Conservation (phyloP, 2,888 invertebrate genomes). For the Synergus itoensis region DNA sequence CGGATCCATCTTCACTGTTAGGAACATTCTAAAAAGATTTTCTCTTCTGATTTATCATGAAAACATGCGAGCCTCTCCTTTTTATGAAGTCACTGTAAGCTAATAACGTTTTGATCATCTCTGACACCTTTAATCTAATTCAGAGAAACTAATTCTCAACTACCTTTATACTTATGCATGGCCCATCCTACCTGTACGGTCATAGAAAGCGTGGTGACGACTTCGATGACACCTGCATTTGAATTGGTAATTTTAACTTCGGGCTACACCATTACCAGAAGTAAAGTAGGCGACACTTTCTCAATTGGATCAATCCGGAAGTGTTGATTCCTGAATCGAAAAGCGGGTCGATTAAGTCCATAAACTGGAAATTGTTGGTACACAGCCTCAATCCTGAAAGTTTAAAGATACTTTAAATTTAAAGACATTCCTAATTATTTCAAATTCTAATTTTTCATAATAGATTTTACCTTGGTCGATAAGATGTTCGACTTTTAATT, state of each 20-base stretch:
- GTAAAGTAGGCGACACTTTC: slow-evolving; percentile 62
- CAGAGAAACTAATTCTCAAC: slow-evolving; percentile 34
- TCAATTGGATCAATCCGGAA: slow-evolving; percentile 55
- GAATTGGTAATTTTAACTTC: slow-evolving; percentile 54
- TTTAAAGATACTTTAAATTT: not conserved
- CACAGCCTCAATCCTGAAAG: slow-evolving; percentile 1
- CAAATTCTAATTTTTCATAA: not conserved
- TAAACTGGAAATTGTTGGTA: not conserved
- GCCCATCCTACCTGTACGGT: slow-evolving; percentile 42
- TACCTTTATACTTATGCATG: slow-evolving; percentile 52
- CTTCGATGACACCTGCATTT: slow-evolving; percentile 46
- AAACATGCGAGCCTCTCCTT: not conserved
- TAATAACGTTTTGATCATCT: not conserved
- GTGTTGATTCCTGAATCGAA: slow-evolving; percentile 41
- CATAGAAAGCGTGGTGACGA: slow-evolving; percentile 57
- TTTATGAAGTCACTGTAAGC: not conserved
- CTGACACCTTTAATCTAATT: slow-evolving; percentile 11
- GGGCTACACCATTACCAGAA: slow-evolving; percentile 50
- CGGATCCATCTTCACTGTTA: not conserved
- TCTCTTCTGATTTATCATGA: not conserved
- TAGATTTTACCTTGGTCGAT: not conserved
- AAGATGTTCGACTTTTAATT: not conserved
- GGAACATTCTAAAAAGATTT: slow-evolving; percentile 1
- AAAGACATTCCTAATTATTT: not conserved
- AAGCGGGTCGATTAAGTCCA: slow-evolving; percentile 49